Evolutionary conservation across 1,140 invertebrate species (phyloP), one percentile per base, ranked within the genome.

Genomic region (Leptonema lineaticorne): DNA sequence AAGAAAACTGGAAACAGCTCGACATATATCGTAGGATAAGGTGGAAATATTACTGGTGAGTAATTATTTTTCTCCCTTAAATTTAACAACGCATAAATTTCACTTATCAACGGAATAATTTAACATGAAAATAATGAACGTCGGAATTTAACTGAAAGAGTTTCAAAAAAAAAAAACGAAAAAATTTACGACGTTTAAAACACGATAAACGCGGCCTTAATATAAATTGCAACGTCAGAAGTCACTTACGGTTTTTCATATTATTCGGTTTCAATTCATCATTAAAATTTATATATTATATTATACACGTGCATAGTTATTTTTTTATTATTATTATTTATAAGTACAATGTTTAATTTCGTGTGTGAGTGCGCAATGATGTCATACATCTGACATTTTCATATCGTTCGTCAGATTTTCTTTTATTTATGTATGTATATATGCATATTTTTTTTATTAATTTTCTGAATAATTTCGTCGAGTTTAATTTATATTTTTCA

Each of bases 11-110:
- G 62, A 64, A 64, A 50, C 62, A 50, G 26, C 41, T 48, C 14
- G 62, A 64, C 30, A 64, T 64, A 50, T 64, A 64, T 28, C 33
- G 62, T 14, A 64, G 62, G 46, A 64, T 64, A 50, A 7, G 62
- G 41, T 64, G 62, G 62, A 64, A 64, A 64, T 9, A 26, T 53
- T 50, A 11, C 50, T 64, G 62, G 62, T 64, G 45, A 64, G 62
- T 62, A 27, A 24, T 26, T 18, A 11, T 50, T 50, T 50, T 50
- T 45, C 8, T 50, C 11, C 6, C 16, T 50, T 53, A 53, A 6
- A 53, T 11, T 33, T 33, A 41, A 14, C 16, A 14, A 41, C 16
- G 37, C 9, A 41, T 11, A 41, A 14, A 14, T 41, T 41, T n/a
- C n/a, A n/a, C 2, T 41, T 41, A 16, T 41, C 11, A n/a, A n/a